phyloP scores from a whole-genome alignment of 2,888 invertebrate genomes.

The Calameuta idolon region DNA sequence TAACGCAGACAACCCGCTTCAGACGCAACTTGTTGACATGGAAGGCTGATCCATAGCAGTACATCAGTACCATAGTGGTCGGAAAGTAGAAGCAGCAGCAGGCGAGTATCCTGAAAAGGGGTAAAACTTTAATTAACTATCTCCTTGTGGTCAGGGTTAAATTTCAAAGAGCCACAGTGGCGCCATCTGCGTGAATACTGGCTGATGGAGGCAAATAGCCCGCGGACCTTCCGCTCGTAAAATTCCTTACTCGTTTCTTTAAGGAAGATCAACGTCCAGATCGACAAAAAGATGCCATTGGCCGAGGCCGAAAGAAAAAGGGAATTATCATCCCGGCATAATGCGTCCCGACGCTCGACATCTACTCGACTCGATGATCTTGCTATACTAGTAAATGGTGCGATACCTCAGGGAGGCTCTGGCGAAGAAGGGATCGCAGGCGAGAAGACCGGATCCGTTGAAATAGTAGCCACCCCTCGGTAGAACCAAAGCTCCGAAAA shows the following conservation, averaged over 20 bases:
- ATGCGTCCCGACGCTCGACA: neutral
- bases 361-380: neutral
- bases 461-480: constrained; percentile 90
- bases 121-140: constrained; percentile 40
- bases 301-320: neutral
- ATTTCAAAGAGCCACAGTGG: neutral
- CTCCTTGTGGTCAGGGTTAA: neutral
- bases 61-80: constrained; percentile 92
- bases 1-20: constrained; percentile 69
- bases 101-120: constrained; percentile 79
- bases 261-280: neutral
- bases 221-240: neutral
- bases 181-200: neutral
- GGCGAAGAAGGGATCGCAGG: constrained; percentile 89
- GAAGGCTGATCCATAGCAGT: constrained; percentile 90
- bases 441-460: constrained; percentile 86
- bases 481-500: constrained; percentile 85
- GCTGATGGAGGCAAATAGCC: neutral
- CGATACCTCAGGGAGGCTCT: constrained; percentile 75
- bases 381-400: neutral
- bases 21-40: constrained; percentile 86
- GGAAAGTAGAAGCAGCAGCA: constrained; percentile 92
- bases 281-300: neutral
- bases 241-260: neutral
- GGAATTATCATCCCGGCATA: neutral